Conservation (phyloP, 2,797 vertebrate species). For the Phyllotis vaccarum region DNA sequence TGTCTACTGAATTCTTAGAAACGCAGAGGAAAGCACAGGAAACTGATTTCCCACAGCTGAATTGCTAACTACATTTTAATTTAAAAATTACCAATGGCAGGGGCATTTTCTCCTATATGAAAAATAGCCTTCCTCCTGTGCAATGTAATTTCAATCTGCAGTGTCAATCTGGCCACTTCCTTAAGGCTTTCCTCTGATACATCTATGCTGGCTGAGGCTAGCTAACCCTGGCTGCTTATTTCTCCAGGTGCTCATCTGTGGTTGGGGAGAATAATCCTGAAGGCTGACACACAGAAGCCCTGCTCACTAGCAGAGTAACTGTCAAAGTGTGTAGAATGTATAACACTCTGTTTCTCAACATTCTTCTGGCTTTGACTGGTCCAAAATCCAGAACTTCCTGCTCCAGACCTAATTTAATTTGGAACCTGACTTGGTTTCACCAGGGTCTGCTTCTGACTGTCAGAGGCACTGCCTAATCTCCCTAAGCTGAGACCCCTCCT, state of each 20-base stretch:
- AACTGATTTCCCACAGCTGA: conserved; percentile 11
- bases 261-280: not conserved
- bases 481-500: rapidly evolving
- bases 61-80: conserved; percentile 50
- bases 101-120: conserved; percentile 18
- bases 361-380: not conserved
- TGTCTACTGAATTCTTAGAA: not conserved
- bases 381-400: conserved; percentile 39
- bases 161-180: not conserved
- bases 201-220: not conserved
- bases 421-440: conserved; percentile 31
- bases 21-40: not conserved
- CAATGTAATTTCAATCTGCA: conserved; percentile 28
- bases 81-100: conserved; percentile 33
- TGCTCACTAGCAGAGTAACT: not conserved
- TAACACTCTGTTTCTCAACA: not conserved
- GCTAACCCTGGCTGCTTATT: not conserved
- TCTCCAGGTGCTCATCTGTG: not conserved
- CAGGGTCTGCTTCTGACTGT: not conserved
- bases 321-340: not conserved
- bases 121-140: not conserved
- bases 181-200: not conserved
- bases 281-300: not conserved
- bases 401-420: not conserved
- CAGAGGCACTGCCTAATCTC: not conserved